These are phyloP conservation scores for Drosophila subpulchrella DNA, from an alignment of 1,140 invertebrate genomes.

Conservation along the genomic window DNA sequence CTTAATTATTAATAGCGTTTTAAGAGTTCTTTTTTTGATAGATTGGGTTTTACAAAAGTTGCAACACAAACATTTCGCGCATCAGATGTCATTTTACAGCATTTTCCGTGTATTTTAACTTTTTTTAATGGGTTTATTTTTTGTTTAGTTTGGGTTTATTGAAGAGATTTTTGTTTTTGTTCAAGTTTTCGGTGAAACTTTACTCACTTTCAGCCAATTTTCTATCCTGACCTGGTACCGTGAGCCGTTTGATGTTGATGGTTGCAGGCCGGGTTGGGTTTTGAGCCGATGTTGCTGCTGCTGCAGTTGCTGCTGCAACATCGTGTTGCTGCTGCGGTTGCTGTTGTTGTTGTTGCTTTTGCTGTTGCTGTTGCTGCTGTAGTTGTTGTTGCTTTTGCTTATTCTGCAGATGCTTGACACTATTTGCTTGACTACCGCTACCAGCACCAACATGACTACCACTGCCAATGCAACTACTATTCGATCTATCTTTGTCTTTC, in stretches of 20 bases:
- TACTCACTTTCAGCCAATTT: constrained; percentile 85
- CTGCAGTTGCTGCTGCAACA: constrained; percentile 10
- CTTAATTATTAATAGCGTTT: constrained; percentile 61
- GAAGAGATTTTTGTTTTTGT: constrained; percentile 42
- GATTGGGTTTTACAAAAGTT: constrained; percentile 67
- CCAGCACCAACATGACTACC: constrained; percentile 72
- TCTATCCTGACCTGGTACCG: constrained; percentile 83
- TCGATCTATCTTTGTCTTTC: constrained; percentile 83
- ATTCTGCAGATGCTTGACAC: constrained; percentile 79
- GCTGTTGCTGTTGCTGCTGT: constrained; percentile 38
- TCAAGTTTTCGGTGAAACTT: constrained; percentile 77
- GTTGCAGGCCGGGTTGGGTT: constrained; percentile 65
- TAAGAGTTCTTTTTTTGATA: constrained; percentile 11
- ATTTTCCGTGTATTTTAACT: constrained; percentile 65
- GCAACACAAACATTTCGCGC: constrained; percentile 80
- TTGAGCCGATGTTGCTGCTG: constrained; percentile 44
- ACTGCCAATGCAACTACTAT: constrained; percentile 73
- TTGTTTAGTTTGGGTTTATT: constrained; percentile 52
- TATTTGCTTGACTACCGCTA: constrained; percentile 70
- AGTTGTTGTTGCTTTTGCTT: constrained; percentile 71
- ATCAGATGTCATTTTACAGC: constrained; percentile 78
- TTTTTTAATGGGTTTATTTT: constrained; percentile 28
- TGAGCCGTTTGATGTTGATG: constrained; percentile 80
- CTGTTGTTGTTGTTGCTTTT: constrained; percentile 21
- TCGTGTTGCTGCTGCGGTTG: constrained; percentile 29